Conservation (phyloP, 2,888 invertebrate species). For the Parnassius glacialis region DNA sequence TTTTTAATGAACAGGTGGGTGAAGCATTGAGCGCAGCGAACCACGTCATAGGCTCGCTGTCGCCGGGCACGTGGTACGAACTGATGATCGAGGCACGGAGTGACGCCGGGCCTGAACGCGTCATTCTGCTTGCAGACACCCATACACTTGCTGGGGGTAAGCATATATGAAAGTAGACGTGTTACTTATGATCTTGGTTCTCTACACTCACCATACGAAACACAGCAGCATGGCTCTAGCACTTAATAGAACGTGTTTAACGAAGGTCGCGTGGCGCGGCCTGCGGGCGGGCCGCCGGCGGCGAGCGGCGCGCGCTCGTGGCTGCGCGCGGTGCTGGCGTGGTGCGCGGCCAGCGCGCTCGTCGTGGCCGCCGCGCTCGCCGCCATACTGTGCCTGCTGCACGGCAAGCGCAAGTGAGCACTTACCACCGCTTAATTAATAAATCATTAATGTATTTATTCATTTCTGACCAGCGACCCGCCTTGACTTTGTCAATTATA, state of each 20-base stretch:
- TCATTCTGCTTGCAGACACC: slow-evolving; percentile 80
- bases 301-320: slow-evolving; percentile 56
- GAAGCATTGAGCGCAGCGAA: slow-evolving; percentile 65
- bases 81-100: slow-evolving; percentile 80
- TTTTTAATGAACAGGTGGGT: slow-evolving; percentile 51
- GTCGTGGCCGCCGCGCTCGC: slow-evolving; percentile 64
- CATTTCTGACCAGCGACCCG: no score
- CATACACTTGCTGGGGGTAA: slow-evolving; percentile 80
- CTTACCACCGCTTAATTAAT: background rate
- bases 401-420: slow-evolving; percentile 67
- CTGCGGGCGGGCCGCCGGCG: slow-evolving; percentile 59
- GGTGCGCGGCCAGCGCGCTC: slow-evolving; percentile 64
- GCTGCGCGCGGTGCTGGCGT: slow-evolving; percentile 62
- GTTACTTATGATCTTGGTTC: no score
- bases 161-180: background rate
- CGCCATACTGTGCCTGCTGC: slow-evolving; percentile 60
- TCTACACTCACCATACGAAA: no score
- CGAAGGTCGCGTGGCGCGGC: slow-evolving; percentile 67
- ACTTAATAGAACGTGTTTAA: background rate
- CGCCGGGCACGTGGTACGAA: slow-evolving; percentile 83
- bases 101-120: slow-evolving; percentile 81
- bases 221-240: no score
- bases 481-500: no score
- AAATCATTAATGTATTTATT: no score
- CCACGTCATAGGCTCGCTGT: slow-evolving; percentile 75